phyloP scores from a whole-genome alignment of 2,888 invertebrate species.

The Apoda limacodes region DNA sequence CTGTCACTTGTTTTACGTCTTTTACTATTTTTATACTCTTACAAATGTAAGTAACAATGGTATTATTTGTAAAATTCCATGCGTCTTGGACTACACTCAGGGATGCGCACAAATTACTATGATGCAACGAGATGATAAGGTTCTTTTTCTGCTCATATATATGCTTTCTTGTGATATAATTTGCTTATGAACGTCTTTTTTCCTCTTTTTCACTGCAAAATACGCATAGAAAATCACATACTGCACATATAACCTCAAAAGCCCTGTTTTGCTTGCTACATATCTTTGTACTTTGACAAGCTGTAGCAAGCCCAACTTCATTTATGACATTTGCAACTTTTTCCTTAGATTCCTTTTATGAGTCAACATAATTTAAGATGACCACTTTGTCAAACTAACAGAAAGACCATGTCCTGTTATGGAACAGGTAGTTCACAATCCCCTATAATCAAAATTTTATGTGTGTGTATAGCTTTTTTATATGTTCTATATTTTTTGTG shows the following conservation, averaged over 20 bases:
- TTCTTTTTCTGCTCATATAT: conserved; percentile 28
- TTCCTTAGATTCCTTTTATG: too few species aligned
- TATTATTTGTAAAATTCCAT: conserved; percentile 38
- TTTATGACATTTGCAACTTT: too few species aligned
- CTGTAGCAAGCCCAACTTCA: too few species aligned
- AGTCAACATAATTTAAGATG: too few species aligned
- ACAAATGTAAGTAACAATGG: conserved; percentile 18
- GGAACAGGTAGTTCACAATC: too few species aligned
- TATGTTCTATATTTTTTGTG: conserved; percentile 56
- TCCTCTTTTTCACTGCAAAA: conserved; percentile 15
- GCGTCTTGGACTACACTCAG: conserved; percentile 44
- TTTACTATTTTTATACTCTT: conserved; percentile 13
- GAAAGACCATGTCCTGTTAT: too few species aligned
- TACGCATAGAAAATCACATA: conserved; percentile 34
- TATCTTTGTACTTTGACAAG: too few species aligned
- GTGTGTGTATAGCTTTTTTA: conserved; percentile 20
- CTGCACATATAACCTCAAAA: too few species aligned
- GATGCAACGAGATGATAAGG: conserved; percentile 69
- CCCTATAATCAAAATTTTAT: too few species aligned
- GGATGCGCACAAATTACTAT: conserved; percentile 50
- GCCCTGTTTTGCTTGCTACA: too few species aligned
- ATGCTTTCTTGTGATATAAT: conserved; percentile 22
- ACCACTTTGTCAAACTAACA: too few species aligned
- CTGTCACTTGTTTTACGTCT: conserved; percentile 68
- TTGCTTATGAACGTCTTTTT: conserved; percentile 29